These are phyloP conservation scores for Drosophila cracens DNA, from an alignment of 2,888 invertebrate genomes.

Conservation along the genomic window DNA sequence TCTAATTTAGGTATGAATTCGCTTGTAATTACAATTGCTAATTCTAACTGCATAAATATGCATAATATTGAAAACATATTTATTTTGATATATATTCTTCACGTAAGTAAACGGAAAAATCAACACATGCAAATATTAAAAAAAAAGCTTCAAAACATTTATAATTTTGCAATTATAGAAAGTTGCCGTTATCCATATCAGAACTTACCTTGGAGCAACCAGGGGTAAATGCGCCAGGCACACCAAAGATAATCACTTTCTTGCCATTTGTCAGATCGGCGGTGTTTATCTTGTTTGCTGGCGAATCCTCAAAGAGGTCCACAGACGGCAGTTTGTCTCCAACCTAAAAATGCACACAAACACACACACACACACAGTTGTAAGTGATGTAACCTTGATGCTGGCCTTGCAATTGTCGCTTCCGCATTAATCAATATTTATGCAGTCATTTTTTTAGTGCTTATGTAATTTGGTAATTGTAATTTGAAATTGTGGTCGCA, in stretches of 20 bases:
- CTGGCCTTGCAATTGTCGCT: slow-evolving; percentile 43
- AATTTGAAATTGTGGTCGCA: too few relatives aligned
- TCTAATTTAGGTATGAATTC: background rate
- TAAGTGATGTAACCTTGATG: slow-evolving; percentile 60
- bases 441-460: slow-evolving; percentile 17
- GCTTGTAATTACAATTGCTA: background rate
- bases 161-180: background rate
- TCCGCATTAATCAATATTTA: slow-evolving; percentile 61
- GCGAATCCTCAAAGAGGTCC: slow-evolving; percentile 93
- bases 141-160: background rate
- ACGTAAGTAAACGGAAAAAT: background rate
- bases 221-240: slow-evolving; percentile 98
- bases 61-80: background rate
- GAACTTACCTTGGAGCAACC: slow-evolving; percentile 92
- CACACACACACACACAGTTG: slow-evolving; percentile 24
- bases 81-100: background rate
- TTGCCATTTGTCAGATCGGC: slow-evolving; percentile 90
- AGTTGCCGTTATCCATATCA: background rate
- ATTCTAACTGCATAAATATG: background rate
- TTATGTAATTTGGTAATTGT: slow-evolving; percentile 58
- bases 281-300: slow-evolving; percentile 94
- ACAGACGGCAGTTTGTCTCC: slow-evolving; percentile 92
- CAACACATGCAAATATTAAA: background rate
- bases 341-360: slow-evolving; percentile 86
- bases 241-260: slow-evolving; percentile 94